phyloP scores from a whole-genome alignment of 35 echinoderm and acorn worm genomes.

The Stichopus chloronotus region DNA sequence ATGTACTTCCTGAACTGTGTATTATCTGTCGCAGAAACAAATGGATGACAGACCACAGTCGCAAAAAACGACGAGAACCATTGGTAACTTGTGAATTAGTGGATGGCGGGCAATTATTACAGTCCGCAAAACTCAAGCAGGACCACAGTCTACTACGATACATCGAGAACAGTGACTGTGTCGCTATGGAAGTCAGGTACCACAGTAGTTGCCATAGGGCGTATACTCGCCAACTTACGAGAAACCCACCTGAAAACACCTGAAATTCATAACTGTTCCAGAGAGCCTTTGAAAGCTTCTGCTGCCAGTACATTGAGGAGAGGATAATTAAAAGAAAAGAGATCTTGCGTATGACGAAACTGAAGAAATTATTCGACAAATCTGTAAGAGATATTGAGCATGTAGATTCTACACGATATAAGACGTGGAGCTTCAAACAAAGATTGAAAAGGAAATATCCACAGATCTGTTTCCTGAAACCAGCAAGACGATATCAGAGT shows the following conservation, averaged over 20 bases:
- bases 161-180: conserved; percentile 6
- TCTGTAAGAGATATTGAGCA: conserved; percentile 49
- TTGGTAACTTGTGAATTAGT: not conserved
- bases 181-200: conserved; percentile 33
- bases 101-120: not conserved
- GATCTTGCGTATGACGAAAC: conserved; percentile 39
- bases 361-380: conserved; percentile 59
- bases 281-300: not conserved
- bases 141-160: not conserved
- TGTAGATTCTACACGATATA: conserved; percentile 48
- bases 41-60: not conserved
- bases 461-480: conserved; percentile 61
- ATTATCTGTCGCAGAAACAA: not conserved
- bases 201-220: not conserved
- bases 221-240: not conserved
- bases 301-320: not conserved
- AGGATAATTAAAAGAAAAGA: conserved; percentile 51
- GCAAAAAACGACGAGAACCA: not conserved
- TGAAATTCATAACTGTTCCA: not conserved
- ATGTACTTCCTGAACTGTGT: not conserved
- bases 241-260: not conserved
- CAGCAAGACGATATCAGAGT: conserved; percentile 48
- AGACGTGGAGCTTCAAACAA: conserved; percentile 55
- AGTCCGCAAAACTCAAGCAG: not conserved
- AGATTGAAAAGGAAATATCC: conserved; percentile 59